Evolutionary conservation across 2,797 vertebrate genomes (phyloP).

Genomic region (Erpetoichthys calabaricus): DNA sequence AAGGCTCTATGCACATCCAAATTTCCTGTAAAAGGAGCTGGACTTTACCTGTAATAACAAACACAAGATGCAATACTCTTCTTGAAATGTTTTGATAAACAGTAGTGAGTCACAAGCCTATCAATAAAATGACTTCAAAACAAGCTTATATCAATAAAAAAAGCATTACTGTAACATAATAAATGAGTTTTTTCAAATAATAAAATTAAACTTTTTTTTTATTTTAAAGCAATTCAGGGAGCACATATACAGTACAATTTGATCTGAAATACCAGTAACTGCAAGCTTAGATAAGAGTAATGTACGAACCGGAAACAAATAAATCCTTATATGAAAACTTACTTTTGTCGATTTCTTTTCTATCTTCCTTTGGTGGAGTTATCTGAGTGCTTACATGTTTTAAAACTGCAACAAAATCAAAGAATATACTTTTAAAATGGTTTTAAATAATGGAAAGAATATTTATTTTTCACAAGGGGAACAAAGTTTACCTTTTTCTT

Average conservation of each 20-base stretch:
- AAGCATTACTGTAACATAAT: not conserved
- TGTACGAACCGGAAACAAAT: too few relatives aligned
- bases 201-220: not conserved
- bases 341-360: conserved; percentile 73
- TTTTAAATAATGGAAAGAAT: conserved; percentile 1
- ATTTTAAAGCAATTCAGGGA: too few relatives aligned
- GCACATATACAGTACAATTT: too few relatives aligned
- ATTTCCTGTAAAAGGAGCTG: conserved; percentile 65
- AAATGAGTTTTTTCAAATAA: not conserved
- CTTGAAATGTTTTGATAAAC: too few relatives aligned
- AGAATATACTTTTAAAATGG: conserved; percentile 3
- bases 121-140: too few relatives aligned
- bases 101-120: too few relatives aligned
- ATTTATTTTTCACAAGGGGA: conserved; percentile 1
- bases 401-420: conserved; percentile 37
- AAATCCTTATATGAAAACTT: conserved; percentile 13
- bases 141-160: too few relatives aligned
- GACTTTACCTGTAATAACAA: conserved; percentile 58
- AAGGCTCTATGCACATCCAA: conserved; percentile 73
- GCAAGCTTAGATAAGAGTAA: too few relatives aligned
- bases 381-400: conserved; percentile 61
- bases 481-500: conserved; percentile 53
- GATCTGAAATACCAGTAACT: too few relatives aligned
- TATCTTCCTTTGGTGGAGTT: conserved; percentile 35
- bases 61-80: conserved; percentile 4